A percentile compares a stretch with the other conserved stretches of the same genome.
Evolutionary conservation across 2,888 invertebrate species (phyloP).

Genomic region (Hemistola chrysoprasaria): DNA sequence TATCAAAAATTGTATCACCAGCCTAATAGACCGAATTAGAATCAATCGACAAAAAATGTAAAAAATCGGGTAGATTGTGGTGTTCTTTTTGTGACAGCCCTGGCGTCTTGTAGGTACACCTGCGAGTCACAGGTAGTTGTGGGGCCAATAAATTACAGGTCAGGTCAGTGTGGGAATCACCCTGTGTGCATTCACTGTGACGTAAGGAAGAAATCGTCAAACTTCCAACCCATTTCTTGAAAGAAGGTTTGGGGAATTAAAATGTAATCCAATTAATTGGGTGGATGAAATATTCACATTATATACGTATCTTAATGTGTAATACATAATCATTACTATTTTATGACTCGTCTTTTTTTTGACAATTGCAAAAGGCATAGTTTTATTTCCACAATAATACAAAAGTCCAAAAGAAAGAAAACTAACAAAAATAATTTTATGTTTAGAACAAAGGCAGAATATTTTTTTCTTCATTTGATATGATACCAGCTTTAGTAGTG

Average conservation of each 20-base stretch:
- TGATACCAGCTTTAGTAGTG: too few relatives aligned
- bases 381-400: too few relatives aligned
- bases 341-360: too few relatives aligned
- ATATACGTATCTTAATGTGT: too few relatives aligned
- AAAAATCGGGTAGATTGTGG: not conserved
- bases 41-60: constrained; percentile 4
- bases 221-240: constrained; percentile 34
- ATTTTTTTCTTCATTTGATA: too few relatives aligned
- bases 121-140: constrained; percentile 73
- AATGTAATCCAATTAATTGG: not conserved
- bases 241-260: constrained; percentile 17
- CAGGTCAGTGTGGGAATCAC: constrained; percentile 77
- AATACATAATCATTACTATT: too few relatives aligned
- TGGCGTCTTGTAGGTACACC: constrained; percentile 62
- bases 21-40: constrained; percentile 17
- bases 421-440: too few relatives aligned
- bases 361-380: too few relatives aligned
- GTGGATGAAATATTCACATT: too few relatives aligned
- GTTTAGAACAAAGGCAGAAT: too few relatives aligned
- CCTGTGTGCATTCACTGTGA: constrained; percentile 60
- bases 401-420: too few relatives aligned
- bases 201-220: constrained; percentile 35
- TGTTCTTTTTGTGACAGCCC: constrained; percentile 47
- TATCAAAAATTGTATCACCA: constrained; percentile 9
- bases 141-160: constrained; percentile 75